These are phyloP conservation scores for Adelognathus sp. DNA, from an alignment of 2,888 invertebrate species.

Conservation along the genomic window DNA sequence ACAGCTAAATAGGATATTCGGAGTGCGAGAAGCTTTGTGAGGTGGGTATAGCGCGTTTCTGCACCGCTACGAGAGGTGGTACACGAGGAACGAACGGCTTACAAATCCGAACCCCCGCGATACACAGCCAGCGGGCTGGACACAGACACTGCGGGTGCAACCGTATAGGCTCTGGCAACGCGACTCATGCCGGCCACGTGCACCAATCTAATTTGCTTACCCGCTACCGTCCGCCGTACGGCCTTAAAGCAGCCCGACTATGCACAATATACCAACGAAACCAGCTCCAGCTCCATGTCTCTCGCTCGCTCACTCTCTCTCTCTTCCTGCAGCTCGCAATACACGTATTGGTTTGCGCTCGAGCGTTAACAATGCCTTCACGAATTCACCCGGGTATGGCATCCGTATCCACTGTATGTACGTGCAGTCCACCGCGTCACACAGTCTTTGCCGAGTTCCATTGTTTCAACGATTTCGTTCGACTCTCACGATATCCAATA, in stretches of 20 bases:
- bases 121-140: conserved; percentile 44
- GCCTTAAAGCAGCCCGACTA: conserved; percentile 44
- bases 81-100: conserved; percentile 60
- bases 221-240: conserved; percentile 63
- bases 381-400: neutral
- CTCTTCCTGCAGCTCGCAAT: conserved; percentile 22
- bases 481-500: conserved; percentile 29
- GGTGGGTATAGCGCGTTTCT: conserved; percentile 37
- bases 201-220: conserved; percentile 78
- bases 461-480: conserved; percentile 40
- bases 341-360: conserved; percentile 54
- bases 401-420: neutral
- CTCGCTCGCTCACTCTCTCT: conserved; percentile 51
- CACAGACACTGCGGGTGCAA: conserved; percentile 65
- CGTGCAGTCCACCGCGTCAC: neutral
- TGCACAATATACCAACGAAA: neutral
- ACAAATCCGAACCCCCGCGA: conserved; percentile 68
- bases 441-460: conserved; percentile 4
- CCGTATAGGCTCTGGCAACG: conserved; percentile 1
- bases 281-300: conserved; percentile 61
- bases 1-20: conserved; percentile 15
- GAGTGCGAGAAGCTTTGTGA: conserved; percentile 39
- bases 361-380: conserved; percentile 33
- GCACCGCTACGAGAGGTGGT: neutral
- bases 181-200: conserved; percentile 77